Conservation (phyloP, 2,797 vertebrate genomes). For the Cuniculus paca region DNA sequence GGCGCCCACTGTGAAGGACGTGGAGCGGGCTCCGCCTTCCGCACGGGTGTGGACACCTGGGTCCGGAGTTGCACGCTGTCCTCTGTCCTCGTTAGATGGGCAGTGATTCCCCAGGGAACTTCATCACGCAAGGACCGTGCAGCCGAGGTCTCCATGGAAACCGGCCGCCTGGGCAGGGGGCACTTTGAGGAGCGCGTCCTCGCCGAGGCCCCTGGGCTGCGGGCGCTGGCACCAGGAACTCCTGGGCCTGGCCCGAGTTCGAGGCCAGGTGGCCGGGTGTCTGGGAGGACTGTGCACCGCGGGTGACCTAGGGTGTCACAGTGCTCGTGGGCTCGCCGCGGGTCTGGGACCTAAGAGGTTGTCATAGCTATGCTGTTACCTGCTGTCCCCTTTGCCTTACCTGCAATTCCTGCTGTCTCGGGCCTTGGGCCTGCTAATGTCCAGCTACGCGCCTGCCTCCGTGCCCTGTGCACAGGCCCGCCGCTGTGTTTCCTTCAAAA, state of each 20-base stretch:
- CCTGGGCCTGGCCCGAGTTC: neutral
- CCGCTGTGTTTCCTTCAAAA: neutral
- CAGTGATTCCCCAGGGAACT: neutral
- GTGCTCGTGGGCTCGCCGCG: neutral
- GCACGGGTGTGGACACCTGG: neutral
- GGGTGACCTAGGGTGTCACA: neutral
- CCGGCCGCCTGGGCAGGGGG: neutral
- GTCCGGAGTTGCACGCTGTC: neutral
- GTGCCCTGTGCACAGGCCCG: neutral
- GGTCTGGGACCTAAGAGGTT: neutral
- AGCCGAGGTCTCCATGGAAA: neutral
- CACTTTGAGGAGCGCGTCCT: neutral
- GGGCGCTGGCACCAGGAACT: neutral
- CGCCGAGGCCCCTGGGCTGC: neutral
- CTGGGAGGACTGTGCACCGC: neutral
- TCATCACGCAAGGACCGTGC: neutral
- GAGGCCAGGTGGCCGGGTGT: neutral
- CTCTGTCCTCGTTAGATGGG: neutral
- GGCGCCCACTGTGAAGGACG: neutral
- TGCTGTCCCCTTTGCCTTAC: neutral
- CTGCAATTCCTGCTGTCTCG: neutral
- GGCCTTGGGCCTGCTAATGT: neutral
- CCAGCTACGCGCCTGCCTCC: neutral
- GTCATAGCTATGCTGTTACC: neutral
- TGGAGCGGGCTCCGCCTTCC: neutral